Evolutionary conservation across 2,113 vertebrate species (phyloP).

Genomic region (Drymodes brunneopygia): DNA sequence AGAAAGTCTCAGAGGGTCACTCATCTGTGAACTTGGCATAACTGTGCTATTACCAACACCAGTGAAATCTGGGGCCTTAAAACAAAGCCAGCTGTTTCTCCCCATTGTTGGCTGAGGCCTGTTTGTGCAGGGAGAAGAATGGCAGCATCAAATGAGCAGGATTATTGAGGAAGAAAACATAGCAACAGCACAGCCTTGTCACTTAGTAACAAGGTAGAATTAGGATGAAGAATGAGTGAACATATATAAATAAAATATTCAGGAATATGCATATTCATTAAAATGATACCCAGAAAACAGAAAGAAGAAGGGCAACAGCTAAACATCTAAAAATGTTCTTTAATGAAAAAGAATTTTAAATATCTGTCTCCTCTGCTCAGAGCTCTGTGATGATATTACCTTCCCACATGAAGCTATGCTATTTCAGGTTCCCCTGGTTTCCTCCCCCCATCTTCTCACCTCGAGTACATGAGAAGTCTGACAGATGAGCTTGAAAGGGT

Average conservation of each 20-base stretch:
- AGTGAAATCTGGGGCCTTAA: background rate
- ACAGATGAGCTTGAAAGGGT: constrained; percentile 30
- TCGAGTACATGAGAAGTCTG: constrained; percentile 34
- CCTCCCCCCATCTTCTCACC: background rate
- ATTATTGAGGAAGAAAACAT: background rate
- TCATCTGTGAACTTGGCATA: background rate
- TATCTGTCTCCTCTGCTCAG: constrained; percentile 15
- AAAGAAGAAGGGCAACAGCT: background rate
- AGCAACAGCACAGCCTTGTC: constrained; percentile 18
- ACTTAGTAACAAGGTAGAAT: constrained; percentile 32
- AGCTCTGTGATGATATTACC: constrained; percentile 18
- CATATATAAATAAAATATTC: constrained; percentile 32
- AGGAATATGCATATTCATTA: constrained; percentile 32
- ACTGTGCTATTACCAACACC: background rate
- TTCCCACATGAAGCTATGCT: constrained; percentile 12
- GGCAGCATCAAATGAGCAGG: background rate
- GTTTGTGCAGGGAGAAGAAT: background rate
- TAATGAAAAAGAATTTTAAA: constrained; percentile 34
- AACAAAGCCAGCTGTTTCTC: background rate
- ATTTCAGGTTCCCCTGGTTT: constrained; percentile 36
- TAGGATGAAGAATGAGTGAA: background rate
- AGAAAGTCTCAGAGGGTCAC: background rate
- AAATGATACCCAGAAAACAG: constrained; percentile 1
- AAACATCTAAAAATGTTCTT: background rate
- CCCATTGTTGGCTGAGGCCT: background rate